These are phyloP conservation scores for Sinhomidia bicolor DNA, from an alignment of 2,888 invertebrate genomes.

Conservation along the genomic window DNA sequence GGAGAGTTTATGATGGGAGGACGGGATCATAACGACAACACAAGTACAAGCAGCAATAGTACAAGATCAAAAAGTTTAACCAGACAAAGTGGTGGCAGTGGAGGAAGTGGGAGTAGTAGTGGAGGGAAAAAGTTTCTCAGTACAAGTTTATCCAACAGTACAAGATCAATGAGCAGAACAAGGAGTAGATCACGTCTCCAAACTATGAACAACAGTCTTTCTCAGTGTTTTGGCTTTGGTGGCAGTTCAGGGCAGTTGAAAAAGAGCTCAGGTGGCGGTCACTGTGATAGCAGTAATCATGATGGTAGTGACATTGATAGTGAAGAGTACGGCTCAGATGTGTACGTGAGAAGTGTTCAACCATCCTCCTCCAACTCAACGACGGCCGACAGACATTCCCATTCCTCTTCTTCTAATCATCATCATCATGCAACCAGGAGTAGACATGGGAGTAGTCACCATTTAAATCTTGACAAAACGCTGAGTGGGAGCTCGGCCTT, in stretches of 20 bases:
- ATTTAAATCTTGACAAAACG: constrained; percentile 62
- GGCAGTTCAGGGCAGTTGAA: constrained; percentile 63
- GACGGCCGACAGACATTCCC: not conserved
- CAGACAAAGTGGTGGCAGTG: constrained; percentile 71
- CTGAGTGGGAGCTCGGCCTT: constrained; percentile 66
- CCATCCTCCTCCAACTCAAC: constrained; percentile 1
- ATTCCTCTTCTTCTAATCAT: too few species aligned
- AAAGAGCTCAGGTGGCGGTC: constrained; percentile 32
- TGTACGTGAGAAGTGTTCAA: constrained; percentile 59
- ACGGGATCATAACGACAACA: constrained; percentile 52
- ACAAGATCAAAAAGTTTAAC: constrained; percentile 78
- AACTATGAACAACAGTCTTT: constrained; percentile 76
- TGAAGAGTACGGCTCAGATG: constrained; percentile 67
- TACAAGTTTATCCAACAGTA: constrained; percentile 72
- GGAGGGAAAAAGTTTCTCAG: constrained; percentile 50
- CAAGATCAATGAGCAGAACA: constrained; percentile 74
- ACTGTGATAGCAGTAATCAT: not conserved
- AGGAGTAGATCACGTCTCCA: constrained; percentile 77
- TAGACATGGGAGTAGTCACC: constrained; percentile 54
- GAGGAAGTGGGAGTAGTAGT: too few species aligned
- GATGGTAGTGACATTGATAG: constrained; percentile 43
- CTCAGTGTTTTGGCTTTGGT: constrained; percentile 79
- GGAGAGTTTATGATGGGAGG: constrained; percentile 62
- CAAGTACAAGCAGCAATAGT: constrained; percentile 67
- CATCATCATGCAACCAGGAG: not conserved